A percentile compares a stretch with the other conserved stretches of the same genome.
Conservation (phyloP, 1,140 invertebrate species). For the Papilio polyxenes region DNA sequence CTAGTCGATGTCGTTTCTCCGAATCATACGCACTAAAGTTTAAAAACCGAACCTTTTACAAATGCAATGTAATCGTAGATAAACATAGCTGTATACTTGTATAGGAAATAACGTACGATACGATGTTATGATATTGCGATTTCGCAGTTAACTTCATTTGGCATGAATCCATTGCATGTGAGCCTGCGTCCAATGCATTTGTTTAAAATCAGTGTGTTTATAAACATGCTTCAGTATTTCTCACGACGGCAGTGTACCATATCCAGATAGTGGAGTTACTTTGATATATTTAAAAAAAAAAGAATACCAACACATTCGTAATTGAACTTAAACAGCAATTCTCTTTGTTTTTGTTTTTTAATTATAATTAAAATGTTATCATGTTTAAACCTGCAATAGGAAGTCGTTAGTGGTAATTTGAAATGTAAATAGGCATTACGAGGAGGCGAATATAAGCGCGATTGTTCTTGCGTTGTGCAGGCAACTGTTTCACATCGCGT, state of each 20-base stretch:
- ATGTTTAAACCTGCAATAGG: not conserved
- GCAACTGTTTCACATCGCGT: slow-evolving; percentile 1
- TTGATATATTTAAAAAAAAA: not conserved
- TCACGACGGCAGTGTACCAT: not conserved
- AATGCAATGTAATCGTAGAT: not conserved
- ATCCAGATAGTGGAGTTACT: not conserved
- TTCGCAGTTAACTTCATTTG: not conserved
- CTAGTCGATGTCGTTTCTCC: not conserved
- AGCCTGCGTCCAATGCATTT: not conserved
- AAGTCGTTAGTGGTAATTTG: not conserved
- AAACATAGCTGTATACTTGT: not conserved
- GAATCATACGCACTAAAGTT: not conserved
- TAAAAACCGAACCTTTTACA: not conserved
- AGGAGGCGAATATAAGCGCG: not conserved
- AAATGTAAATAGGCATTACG: slow-evolving; percentile 6
- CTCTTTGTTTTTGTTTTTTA: not conserved
- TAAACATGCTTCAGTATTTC: not conserved
- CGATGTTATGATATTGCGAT: not conserved
- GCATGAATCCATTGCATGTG: not conserved
- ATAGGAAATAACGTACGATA: not conserved
- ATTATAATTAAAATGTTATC: not conserved
- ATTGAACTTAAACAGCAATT: too few species aligned
- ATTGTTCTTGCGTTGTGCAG: not conserved
- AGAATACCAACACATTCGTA: not conserved
- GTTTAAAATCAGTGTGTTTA: not conserved